phyloP scores from a whole-genome alignment of 2,797 vertebrate genomes.

The Coilia nasus region DNA sequence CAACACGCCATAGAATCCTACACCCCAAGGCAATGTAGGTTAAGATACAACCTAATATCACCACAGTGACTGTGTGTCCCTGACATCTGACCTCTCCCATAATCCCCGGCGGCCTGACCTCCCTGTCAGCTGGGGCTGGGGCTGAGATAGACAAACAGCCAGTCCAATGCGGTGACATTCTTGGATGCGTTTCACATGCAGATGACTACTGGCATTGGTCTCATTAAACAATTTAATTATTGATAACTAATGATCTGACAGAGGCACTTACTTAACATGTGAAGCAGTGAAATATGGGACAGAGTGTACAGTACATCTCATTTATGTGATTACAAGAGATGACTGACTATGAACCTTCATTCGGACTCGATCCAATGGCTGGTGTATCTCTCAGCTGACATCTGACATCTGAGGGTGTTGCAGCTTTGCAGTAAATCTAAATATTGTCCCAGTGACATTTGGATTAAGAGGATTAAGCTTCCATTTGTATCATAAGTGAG shows the following conservation, averaged over 20 bases:
- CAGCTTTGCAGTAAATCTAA: slow-evolving; percentile 1
- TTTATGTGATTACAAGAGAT: background rate
- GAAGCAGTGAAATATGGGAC: background rate
- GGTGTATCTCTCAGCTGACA: background rate
- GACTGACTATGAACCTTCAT: background rate
- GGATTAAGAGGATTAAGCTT: slow-evolving; percentile 35
- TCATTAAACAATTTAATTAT: background rate
- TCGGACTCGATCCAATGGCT: background rate
- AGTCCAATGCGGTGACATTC: background rate
- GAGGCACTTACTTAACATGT: background rate
- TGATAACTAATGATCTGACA: background rate
- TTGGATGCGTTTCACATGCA: background rate
- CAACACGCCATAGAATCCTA: slow-evolving; percentile 26
- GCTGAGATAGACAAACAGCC: background rate
- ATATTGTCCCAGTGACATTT: background rate
- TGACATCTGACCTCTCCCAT: slow-evolving; percentile 25
- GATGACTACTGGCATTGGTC: background rate
- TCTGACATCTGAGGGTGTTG: background rate
- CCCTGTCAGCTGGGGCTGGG: background rate
- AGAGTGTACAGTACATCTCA: background rate
- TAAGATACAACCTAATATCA: slow-evolving; percentile 38
- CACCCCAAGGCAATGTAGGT: slow-evolving; percentile 41
- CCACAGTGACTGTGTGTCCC: slow-evolving; percentile 4
- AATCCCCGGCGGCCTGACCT: slow-evolving; percentile 10
- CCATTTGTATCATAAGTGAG: slow-evolving; percentile 22